Evolutionary conservation across 2,797 vertebrate species (phyloP).

Genomic region (Pipistrellus nathusii): DNA sequence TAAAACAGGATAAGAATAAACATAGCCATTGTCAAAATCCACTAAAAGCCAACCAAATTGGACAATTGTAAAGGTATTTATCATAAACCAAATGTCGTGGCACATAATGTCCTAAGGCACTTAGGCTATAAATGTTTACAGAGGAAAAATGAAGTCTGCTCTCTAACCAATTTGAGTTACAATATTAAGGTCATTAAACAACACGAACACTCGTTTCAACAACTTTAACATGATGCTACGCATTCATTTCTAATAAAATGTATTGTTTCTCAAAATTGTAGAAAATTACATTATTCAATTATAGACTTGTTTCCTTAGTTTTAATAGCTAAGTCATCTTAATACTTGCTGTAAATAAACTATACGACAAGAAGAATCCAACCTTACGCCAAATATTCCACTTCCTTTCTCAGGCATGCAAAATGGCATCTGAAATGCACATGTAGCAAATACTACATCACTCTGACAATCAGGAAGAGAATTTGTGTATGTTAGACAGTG

Average conservation of each 20-base stretch:
- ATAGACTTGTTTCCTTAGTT: neutral
- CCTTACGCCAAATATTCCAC: neutral
- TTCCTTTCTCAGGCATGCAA: neutral
- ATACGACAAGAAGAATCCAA: neutral
- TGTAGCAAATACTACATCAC: neutral
- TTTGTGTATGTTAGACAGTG: neutral
- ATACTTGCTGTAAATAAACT: conserved; percentile 4
- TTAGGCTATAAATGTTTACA: conserved; percentile 37
- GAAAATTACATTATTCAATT: neutral
- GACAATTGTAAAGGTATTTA: conserved; percentile 26
- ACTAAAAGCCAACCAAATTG: neutral
- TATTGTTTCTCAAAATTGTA: conserved; percentile 35
- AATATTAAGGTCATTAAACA: neutral
- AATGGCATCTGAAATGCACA: neutral
- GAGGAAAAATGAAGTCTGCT: conserved; percentile 1
- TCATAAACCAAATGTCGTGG: neutral
- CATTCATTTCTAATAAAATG: neutral
- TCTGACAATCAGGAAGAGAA: neutral
- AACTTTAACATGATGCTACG: conserved; percentile 15
- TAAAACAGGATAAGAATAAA: neutral
- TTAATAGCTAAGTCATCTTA: conserved; percentile 16
- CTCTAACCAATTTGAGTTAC: conserved; percentile 21
- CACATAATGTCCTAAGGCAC: neutral
- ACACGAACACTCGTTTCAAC: neutral
- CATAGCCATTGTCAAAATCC: neutral